Evolutionary conservation across 2,888 invertebrate genomes (phyloP).

Genomic region (Phanerotoma sp.): DNA sequence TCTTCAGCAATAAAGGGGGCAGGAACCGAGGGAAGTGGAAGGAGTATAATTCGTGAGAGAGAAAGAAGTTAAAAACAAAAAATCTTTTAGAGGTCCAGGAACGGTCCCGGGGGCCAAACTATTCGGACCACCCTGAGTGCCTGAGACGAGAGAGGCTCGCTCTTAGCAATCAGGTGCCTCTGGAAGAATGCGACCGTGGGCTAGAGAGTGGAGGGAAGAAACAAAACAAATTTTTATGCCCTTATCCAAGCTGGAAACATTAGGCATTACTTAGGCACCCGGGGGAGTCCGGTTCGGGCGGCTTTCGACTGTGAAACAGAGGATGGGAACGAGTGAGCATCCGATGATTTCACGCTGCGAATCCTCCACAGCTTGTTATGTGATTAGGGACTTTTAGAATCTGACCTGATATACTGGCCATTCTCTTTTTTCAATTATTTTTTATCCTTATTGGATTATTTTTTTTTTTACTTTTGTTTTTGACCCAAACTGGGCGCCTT

Average conservation of each 20-base stretch:
- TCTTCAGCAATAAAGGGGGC: slow-evolving; percentile 22
- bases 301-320: slow-evolving; percentile 7
- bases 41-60: slow-evolving; percentile 14
- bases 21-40: slow-evolving; percentile 18
- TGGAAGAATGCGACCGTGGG: slow-evolving; percentile 50
- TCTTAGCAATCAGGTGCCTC: slow-evolving; percentile 53
- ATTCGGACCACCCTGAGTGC: slow-evolving; percentile 52
- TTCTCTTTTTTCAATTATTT: slow-evolving; percentile 7
- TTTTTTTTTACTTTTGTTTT: background rate
- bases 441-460: background rate
- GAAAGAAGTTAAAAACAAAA: slow-evolving; percentile 34
- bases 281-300: slow-evolving; percentile 32
- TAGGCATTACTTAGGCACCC: slow-evolving; percentile 50
- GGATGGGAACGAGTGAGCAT: slow-evolving; percentile 17
- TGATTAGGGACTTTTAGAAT: slow-evolving; percentile 34
- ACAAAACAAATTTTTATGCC: slow-evolving; percentile 53
- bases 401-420: slow-evolving; percentile 13
- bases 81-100: slow-evolving; percentile 38
- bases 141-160: slow-evolving; percentile 37
- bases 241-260: slow-evolving; percentile 45
- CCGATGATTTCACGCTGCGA: slow-evolving; percentile 51
- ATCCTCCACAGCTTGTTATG: slow-evolving; percentile 50
- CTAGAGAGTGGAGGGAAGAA: slow-evolving; percentile 31
- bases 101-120: slow-evolving; percentile 43
- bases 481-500: background rate